A percentile compares a stretch with the other conserved stretches of the same genome.
These are phyloP conservation scores for Eulacestoma nigropectus DNA, from an alignment of 2,113 vertebrate genomes.

Conservation along the genomic window DNA sequence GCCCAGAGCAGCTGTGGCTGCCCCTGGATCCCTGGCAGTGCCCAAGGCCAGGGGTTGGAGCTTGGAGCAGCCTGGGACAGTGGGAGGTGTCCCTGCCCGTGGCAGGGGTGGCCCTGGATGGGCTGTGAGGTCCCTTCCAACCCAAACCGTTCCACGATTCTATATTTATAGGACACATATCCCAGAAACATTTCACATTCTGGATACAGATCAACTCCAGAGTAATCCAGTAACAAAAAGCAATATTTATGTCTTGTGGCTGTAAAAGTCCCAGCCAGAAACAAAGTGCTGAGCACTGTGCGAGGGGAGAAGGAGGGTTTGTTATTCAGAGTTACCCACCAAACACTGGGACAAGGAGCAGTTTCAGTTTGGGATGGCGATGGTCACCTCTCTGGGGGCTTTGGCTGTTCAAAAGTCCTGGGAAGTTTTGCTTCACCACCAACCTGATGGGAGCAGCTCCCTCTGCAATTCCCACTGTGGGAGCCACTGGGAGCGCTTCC, in stretches of 20 bases:
- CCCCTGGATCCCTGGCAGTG: not conserved
- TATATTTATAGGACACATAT: fast-evolving
- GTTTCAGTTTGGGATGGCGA: not conserved
- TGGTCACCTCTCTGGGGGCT: not conserved
- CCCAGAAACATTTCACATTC: not conserved
- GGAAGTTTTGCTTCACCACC: not conserved
- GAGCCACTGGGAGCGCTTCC: not conserved
- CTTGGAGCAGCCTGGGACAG: not conserved
- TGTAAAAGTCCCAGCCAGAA: not conserved
- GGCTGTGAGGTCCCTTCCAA: fast-evolving
- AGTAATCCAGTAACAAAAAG: not conserved
- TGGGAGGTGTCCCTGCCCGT: not conserved
- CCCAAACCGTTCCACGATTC: not conserved
- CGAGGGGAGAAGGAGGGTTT: not conserved
- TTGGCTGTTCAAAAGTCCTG: not conserved
- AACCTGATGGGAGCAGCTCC: not conserved
- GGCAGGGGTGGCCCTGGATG: fast-evolving
- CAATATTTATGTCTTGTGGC: not conserved
- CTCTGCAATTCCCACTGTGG: not conserved
- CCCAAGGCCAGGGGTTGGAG: not conserved
- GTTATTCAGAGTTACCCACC: not conserved
- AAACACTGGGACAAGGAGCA: not conserved
- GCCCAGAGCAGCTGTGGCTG: not conserved
- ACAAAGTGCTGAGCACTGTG: not conserved
- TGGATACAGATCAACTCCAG: not conserved